Evolutionary conservation across 2,888 invertebrate genomes (phyloP).

Genomic region (Chymomyza amoena): DNA sequence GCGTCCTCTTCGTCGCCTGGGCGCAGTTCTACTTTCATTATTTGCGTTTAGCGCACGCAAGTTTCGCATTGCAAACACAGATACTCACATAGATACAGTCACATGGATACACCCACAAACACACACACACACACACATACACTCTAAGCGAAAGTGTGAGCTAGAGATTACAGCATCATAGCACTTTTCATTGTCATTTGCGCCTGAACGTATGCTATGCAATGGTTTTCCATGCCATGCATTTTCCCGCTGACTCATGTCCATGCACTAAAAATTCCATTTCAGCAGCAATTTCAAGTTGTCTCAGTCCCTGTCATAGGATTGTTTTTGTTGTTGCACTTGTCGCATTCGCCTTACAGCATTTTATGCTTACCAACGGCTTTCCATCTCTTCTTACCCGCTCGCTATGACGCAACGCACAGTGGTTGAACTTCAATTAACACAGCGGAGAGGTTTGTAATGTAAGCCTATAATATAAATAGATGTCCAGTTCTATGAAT

Average conservation of each 20-base stretch:
- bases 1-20: not conserved
- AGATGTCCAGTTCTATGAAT: no score
- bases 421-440: not conserved
- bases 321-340: conserved; percentile 26
- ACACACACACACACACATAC: conserved; percentile 9
- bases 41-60: conserved; percentile 57
- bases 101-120: conserved; percentile 5
- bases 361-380: conserved; percentile 47
- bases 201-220: conserved; percentile 47
- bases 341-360: conserved; percentile 27
- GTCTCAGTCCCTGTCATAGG: conserved; percentile 38
- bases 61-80: conserved; percentile 38
- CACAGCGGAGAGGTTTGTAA: no score
- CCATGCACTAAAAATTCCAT: conserved; percentile 67
- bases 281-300: conserved; percentile 56
- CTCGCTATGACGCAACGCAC: not conserved
- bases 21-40: conserved; percentile 51
- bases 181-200: conserved; percentile 59
- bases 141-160: conserved; percentile 5
- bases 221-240: conserved; percentile 23
- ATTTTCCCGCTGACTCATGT: conserved; percentile 59
- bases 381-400: not conserved
- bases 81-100: not conserved
- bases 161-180: not conserved
- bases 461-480: no score